Evolutionary conservation across 2,113 vertebrate species (phyloP).

Genomic region (Myotis lucifugus): DNA sequence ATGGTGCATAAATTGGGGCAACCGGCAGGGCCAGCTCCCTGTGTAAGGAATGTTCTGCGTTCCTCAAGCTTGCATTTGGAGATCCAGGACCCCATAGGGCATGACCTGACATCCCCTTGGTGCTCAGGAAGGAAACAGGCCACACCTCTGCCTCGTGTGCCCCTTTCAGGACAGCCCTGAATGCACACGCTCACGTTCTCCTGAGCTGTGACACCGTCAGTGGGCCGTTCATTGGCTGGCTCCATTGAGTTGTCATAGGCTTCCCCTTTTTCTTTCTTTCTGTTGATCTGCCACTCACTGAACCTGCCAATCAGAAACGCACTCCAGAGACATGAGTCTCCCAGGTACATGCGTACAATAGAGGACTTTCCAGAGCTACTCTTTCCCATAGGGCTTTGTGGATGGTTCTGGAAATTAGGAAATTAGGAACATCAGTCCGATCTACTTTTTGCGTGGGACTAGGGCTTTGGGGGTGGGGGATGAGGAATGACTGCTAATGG

Average conservation of each 20-base stretch:
- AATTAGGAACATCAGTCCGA: not conserved
- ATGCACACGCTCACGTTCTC: constrained; percentile 48
- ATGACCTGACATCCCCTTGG: not conserved
- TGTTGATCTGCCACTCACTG: not conserved
- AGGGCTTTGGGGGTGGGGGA: not conserved
- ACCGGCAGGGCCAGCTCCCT: not conserved
- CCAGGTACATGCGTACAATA: not conserved
- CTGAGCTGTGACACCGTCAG: constrained; percentile 54
- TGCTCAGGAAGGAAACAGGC: constrained; percentile 48
- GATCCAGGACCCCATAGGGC: not conserved
- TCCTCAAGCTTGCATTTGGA: constrained; percentile 38
- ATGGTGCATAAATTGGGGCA: not conserved
- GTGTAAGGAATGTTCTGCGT: constrained; percentile 39
- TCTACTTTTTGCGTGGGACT: not conserved
- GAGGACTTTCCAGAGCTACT: not conserved
- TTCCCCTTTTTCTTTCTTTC: constrained; percentile 69
- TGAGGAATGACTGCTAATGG: no score
- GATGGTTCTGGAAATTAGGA: not conserved
- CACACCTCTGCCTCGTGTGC: not conserved
- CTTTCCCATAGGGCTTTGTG: not conserved
- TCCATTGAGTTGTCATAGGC: constrained; percentile 24
- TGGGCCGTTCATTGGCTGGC: constrained; percentile 48
- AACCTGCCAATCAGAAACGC: not conserved
- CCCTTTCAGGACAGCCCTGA: not conserved
- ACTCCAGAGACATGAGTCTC: not conserved